Base-by-base conservation (phyloP, 1,140 invertebrate genomes). In the Drosophila mayri region DNA sequence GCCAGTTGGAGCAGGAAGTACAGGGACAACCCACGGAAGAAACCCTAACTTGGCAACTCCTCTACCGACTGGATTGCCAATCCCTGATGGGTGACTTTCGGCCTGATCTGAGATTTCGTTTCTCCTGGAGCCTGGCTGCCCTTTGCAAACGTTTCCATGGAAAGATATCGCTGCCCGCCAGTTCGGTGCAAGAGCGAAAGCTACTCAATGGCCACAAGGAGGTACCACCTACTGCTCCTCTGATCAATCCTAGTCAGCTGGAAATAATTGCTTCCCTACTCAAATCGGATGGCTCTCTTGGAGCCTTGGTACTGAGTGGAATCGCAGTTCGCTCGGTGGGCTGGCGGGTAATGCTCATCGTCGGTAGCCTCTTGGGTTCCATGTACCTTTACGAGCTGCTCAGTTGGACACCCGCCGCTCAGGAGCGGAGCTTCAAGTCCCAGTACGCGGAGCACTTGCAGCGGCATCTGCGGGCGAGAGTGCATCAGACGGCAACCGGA, bases 331-430 rank as follows among this genome's bases (percentile, higher is more conserved):
- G 99, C 94, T 98, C 97, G 25, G 96, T 99, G 59, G 99, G 98
- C 0, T 99, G 98, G 99, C 95, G 97, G 72, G 94, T 99, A 8
- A 96, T 99, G 60, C 95, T 95, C 3, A 94, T 96, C 4, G 96
- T 96, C 32, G 96, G 96, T 75, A 95, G 95, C 30, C 87, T 99
- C 46, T 99, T 99, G 93, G 96, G 97, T 60, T 95, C 96, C 67
- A 93, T 99, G 9, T 99, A 99, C 94, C 92, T 97, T 6, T 99
- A 99, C 92, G 99, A 99, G 94, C 94, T 98, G 63, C 93, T 99
- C n/a, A 98, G 98, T 4, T 99, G 99, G 99, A 99, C 99, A 16
- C 98, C 96, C 67, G 96, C 96, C 91, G 98, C 98, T 6, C 98
- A 99, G 94, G 98, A 99, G 93, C 94, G 96, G 25, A 94, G 96